Evolutionary conservation across 2,113 vertebrate genomes (phyloP).

Genomic region (Probosciger aterrimus): DNA sequence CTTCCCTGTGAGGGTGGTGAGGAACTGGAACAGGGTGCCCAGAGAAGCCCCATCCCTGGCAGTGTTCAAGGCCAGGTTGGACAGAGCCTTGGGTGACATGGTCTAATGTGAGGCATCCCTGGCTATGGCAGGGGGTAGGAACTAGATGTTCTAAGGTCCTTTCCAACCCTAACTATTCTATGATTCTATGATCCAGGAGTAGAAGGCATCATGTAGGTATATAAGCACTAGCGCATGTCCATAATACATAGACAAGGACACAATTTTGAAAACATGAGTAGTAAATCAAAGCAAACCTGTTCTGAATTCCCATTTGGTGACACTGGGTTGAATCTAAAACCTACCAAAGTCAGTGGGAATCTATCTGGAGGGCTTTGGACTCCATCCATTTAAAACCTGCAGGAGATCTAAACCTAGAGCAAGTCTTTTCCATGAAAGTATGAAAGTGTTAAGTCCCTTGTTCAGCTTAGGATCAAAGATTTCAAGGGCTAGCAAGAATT

Average conservation of each 20-base stretch:
- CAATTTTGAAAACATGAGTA: neutral
- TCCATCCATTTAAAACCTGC: neutral
- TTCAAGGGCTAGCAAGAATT: neutral
- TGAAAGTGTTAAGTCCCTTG: neutral
- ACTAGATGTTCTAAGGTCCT: neutral
- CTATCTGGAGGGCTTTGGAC: neutral
- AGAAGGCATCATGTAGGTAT: neutral
- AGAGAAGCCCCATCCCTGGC: neutral
- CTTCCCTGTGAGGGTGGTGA: neutral
- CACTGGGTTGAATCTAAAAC: neutral
- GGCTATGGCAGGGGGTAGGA: neutral
- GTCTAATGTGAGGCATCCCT: neutral
- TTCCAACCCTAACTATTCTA: neutral
- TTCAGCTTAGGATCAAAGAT: neutral
- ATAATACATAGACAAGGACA: neutral
- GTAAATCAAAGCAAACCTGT: neutral
- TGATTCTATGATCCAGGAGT: neutral
- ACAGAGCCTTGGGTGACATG: neutral
- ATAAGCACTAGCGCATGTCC: accelerated
- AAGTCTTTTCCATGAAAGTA: neutral
- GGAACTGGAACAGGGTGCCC: accelerated
- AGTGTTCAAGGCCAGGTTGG: neutral
- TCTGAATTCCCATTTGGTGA: neutral
- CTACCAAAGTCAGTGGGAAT: neutral
- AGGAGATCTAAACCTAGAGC: neutral